Conservation (phyloP, 1,140 invertebrate genomes). For the Helicoverpa armigera region DNA sequence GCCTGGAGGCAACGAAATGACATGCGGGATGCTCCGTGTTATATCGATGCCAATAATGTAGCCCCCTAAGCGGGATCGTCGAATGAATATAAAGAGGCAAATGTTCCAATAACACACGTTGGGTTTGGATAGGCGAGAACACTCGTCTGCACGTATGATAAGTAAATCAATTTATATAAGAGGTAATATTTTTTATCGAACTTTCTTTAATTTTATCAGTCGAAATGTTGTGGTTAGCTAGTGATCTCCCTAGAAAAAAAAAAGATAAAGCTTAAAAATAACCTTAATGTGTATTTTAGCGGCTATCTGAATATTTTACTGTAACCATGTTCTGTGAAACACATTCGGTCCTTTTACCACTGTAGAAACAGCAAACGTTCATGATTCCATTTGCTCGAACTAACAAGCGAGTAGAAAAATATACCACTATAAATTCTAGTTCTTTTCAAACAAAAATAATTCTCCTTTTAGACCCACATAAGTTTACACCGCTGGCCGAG, state of each 20-base stretch:
- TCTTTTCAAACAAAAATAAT: constrained; percentile 32
- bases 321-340: background rate
- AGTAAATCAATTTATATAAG: too few species aligned
- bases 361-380: background rate
- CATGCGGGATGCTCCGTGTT: constrained; percentile 73
- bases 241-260: too few species aligned
- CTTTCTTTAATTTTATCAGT: background rate
- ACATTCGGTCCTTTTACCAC: background rate
- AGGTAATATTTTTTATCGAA: too few species aligned
- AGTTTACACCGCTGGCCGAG: constrained; percentile 42
- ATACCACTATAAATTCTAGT: constrained; percentile 25
- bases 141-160: background rate
- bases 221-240: too few species aligned
- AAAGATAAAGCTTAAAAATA: too few species aligned
- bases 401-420: background rate
- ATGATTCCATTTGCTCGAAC: constrained; percentile 8
- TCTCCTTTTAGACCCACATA: constrained; percentile 35
- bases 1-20: constrained; percentile 77
- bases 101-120: constrained; percentile 17
- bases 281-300: too few species aligned
- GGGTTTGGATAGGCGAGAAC: background rate
- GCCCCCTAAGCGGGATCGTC: constrained; percentile 51
- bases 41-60: constrained; percentile 74
- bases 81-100: constrained; percentile 54
- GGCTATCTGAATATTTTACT: background rate